Conservation (phyloP, 2,888 invertebrate genomes). For the Acanthosepion pharaonis region DNA sequence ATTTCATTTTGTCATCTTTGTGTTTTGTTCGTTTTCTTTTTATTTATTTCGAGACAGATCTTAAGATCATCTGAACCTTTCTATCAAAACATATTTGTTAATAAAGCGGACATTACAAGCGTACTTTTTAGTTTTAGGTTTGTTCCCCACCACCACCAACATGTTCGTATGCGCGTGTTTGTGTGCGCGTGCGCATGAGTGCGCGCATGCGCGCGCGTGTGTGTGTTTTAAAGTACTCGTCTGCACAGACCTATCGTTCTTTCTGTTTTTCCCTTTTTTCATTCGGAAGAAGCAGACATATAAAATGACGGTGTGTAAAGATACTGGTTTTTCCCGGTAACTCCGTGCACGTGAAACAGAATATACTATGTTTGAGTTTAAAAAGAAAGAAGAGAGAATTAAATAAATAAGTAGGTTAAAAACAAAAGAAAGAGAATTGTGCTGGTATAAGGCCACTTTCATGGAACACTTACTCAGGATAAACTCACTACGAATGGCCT, state of each 20-base stretch:
- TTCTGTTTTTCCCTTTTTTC: neutral
- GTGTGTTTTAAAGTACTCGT: neutral
- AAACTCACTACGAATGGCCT: too few species aligned
- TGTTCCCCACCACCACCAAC: too few species aligned
- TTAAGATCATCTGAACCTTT: neutral
- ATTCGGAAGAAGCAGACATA: too few species aligned
- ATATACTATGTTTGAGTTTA: too few species aligned
- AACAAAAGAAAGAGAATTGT: too few species aligned
- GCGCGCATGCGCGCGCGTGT: neutral
- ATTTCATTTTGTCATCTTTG: neutral
- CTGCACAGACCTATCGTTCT: neutral
- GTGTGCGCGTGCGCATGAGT: neutral
- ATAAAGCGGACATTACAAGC: conserved; percentile 9
- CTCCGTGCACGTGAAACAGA: too few species aligned
- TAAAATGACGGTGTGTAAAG: too few species aligned
- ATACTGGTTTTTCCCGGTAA: too few species aligned
- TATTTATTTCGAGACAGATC: conserved; percentile 7
- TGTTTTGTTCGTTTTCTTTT: neutral
- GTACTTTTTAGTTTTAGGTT: neutral
- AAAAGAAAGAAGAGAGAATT: too few species aligned
- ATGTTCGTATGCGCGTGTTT: neutral
- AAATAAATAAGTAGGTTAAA: too few species aligned
- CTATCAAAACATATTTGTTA: neutral
- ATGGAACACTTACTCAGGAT: too few species aligned
- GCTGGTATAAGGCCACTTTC: too few species aligned